phyloP scores from a whole-genome alignment of 2,113 vertebrate genomes.

The Callionymus lyra region DNA sequence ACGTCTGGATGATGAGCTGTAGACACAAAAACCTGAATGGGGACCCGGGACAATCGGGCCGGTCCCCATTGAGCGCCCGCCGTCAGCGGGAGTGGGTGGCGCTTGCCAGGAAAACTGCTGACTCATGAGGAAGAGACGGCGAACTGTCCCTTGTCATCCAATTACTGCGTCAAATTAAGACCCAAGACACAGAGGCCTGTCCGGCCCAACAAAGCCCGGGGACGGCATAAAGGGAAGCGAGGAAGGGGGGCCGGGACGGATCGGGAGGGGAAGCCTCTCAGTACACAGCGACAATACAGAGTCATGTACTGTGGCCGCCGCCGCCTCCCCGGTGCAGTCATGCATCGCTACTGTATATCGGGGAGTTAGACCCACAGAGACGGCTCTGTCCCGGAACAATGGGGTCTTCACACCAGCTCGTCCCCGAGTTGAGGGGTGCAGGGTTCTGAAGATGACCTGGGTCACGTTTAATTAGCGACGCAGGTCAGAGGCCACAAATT shows the following conservation, averaged over 20 bases:
- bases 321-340: slow-evolving; percentile 27
- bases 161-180: slow-evolving; percentile 54
- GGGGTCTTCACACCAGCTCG: slow-evolving; percentile 22
- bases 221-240: slow-evolving; percentile 9
- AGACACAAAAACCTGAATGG: slow-evolving; percentile 53
- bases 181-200: slow-evolving; percentile 34
- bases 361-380: slow-evolving; percentile 33
- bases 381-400: slow-evolving; percentile 37
- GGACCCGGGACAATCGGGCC: slow-evolving; percentile 43
- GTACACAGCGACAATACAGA: slow-evolving; percentile 30
- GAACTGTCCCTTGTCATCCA: slow-evolving; percentile 42
- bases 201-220: slow-evolving; percentile 23
- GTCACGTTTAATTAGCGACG: slow-evolving; percentile 34
- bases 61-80: slow-evolving; percentile 25
- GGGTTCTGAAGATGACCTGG: slow-evolving; percentile 5
- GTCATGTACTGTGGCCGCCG: slow-evolving; percentile 36
- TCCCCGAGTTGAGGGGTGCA: slow-evolving; percentile 13
- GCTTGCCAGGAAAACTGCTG: slow-evolving; percentile 44
- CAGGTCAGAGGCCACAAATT: slow-evolving; percentile 20
- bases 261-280: slow-evolving; percentile 9
- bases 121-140: slow-evolving; percentile 39
- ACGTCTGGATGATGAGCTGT: slow-evolving; percentile 46
- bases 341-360: slow-evolving; percentile 21
- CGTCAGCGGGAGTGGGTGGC: slow-evolving; percentile 37
- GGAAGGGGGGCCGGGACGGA: neutral